A percentile compares a stretch with the other conserved stretches of the same genome.
Conservation (phyloP, 2,888 invertebrate genomes). For the Andrena flavipes region DNA sequence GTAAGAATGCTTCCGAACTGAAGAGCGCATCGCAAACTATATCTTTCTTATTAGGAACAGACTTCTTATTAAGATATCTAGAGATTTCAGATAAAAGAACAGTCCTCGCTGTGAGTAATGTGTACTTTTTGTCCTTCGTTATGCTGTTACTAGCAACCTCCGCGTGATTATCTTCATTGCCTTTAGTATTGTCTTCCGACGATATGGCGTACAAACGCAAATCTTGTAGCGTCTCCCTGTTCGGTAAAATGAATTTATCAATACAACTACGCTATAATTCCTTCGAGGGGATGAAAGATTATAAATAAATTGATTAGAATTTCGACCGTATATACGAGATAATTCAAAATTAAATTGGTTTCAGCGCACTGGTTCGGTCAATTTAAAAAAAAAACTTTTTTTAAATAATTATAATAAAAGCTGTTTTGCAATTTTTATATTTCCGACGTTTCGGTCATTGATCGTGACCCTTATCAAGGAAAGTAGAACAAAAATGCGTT, state of each 20-base stretch:
- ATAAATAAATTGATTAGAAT: no score
- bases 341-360: no score
- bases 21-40: constrained; percentile 76
- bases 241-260: constrained; percentile 18
- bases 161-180: constrained; percentile 12
- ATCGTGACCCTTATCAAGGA: no score
- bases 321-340: no score
- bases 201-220: constrained; percentile 58
- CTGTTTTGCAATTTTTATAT: no score
- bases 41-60: constrained; percentile 70
- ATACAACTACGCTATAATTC: constrained; percentile 20
- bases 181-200: constrained; percentile 10
- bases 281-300: neutral
- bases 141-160: constrained; percentile 32
- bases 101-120: constrained; percentile 66
- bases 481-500: no score
- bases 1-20: constrained; percentile 80
- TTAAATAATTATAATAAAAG: no score
- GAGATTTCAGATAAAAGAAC: constrained; percentile 77
- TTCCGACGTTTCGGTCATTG: no score
- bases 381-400: no score
- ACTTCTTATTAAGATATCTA: constrained; percentile 69
- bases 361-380: no score
- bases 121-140: constrained; percentile 63
- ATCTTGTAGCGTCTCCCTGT: constrained; percentile 72